Evolutionary conservation across 2,888 invertebrate species (phyloP), one percentile per base, ranked within the genome.

Genomic region (Limnephilus marmoratus): DNA sequence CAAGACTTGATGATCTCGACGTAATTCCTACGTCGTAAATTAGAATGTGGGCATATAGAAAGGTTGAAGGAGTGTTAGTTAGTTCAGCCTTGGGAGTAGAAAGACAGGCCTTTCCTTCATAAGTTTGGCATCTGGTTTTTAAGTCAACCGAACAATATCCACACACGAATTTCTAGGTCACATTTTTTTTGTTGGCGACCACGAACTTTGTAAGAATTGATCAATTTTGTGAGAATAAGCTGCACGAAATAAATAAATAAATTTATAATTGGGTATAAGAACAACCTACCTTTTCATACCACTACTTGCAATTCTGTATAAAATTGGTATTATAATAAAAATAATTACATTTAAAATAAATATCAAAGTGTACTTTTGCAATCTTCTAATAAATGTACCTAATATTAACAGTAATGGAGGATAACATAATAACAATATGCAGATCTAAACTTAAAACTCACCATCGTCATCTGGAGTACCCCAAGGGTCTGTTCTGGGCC

Each of bases 101-200:
- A 86, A 86, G 86, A 68, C 34, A 89, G 80, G 24, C 68, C 88
- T 89, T 89, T 89, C n/a, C 80, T 89, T 68, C 80, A 37, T 12
- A 89, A n/a, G 80, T 53, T n/a, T 29, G 80, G n/a, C 88, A 89
- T 89, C 88, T 89, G 88, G 88, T 89, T 89, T 89, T 89, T 89
- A 80, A 89, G 88, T 41, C 88, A 89, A 24, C 34, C 37, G n/a
- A 45, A 83, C 83, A 83, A 83, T 83, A 34, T 68, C 68, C 83
- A 83, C 7, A 49, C 13, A 45, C n/a, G 29, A 45, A 34, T 37
- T 89, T 89, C 80, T 81, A 89, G 88, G 80, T 89, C 88, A 89
- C 24, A 68, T 89, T 89, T 85, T 68, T 37, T 85, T 85, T 85
- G 41, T 18, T 0, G 0, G 37, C 29, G n/a, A 85, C 24, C 85